These are phyloP conservation scores for Eolophus roseicapilla DNA, from an alignment of 2,113 vertebrate species.

Conservation along the genomic window DNA sequence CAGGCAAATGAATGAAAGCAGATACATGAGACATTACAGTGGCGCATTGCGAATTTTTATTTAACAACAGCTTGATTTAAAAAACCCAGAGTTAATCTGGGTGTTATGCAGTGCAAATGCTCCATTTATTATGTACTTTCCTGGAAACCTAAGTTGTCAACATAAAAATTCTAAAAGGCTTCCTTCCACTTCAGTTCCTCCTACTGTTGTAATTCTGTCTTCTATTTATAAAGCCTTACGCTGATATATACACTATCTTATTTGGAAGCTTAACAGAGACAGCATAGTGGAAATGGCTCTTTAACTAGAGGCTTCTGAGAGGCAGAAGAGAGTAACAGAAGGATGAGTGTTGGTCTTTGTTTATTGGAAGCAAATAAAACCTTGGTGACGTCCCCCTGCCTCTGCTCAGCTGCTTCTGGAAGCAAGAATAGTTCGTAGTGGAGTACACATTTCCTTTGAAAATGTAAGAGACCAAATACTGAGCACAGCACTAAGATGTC, in stretches of 20 bases:
- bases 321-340: neutral
- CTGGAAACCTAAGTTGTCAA: neutral
- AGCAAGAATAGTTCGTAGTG: neutral
- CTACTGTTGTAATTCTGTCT: neutral
- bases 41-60: neutral
- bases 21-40: neutral
- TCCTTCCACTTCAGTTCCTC: neutral
- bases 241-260: neutral
- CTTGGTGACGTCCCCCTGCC: neutral
- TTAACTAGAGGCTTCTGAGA: neutral
- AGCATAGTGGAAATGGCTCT: neutral
- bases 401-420: neutral
- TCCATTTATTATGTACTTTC: neutral
- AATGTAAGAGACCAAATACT: neutral
- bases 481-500: neutral
- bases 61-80: neutral
- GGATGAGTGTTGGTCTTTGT: neutral
- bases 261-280: neutral
- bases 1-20: neutral
- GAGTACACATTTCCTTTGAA: neutral
- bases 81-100: neutral
- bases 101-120: neutral
- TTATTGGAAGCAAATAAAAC: neutral
- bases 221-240: neutral
- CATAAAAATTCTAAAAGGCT: neutral